Conservation (phyloP, 2,888 invertebrate species). For the Cacoxenus indagator region DNA sequence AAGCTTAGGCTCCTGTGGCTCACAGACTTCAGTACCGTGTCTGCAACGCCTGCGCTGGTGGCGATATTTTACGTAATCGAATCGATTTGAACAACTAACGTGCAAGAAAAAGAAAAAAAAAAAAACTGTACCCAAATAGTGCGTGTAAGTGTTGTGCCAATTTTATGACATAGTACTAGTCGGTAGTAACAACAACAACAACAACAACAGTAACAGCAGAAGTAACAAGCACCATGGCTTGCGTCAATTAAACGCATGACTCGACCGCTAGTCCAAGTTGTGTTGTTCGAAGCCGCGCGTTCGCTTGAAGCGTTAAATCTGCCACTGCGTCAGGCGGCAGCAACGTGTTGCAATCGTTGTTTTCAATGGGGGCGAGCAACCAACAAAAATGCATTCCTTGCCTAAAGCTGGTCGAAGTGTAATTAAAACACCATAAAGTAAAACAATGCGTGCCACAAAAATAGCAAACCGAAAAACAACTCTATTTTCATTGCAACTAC, state of each 20-base stretch:
- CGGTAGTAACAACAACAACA: not conserved
- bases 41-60: too few species aligned
- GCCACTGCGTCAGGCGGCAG: not conserved
- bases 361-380: not conserved
- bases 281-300: slow-evolving; percentile 50
- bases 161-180: slow-evolving; percentile 33
- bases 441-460: not conserved
- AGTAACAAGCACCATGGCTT: slow-evolving; percentile 25
- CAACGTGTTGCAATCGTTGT: not conserved
- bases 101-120: not conserved
- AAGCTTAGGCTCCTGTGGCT: too few species aligned
- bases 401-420: not conserved
- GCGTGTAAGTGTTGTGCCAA: slow-evolving; percentile 40
- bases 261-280: slow-evolving; percentile 30
- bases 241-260: slow-evolving; percentile 11
- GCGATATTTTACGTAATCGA: too few species aligned
- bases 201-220: slow-evolving; percentile 16
- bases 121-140: slow-evolving; percentile 24
- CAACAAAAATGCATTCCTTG: not conserved
- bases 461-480: not conserved
- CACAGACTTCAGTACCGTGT: too few species aligned
- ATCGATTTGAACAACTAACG: too few species aligned
- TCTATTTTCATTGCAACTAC: not conserved
- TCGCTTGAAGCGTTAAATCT: not conserved
- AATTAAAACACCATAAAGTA: not conserved